These are phyloP conservation scores for Trachelus tabidus DNA, from an alignment of 2,888 invertebrate genomes.

Conservation along the genomic window DNA sequence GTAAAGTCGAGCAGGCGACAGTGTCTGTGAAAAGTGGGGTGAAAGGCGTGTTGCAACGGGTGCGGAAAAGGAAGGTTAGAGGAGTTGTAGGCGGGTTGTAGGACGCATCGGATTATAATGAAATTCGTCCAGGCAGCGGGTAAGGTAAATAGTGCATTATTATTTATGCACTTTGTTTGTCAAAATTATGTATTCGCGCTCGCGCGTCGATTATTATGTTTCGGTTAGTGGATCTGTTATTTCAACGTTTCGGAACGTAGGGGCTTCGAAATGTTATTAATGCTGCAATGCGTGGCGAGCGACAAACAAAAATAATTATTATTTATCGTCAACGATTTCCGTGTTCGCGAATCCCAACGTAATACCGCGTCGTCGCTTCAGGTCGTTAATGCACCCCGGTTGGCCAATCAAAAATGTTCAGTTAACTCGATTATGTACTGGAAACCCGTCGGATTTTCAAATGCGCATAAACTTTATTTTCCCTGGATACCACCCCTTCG, in stretches of 20 bases:
- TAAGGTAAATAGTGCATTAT: conserved; percentile 54
- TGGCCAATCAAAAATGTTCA: background rate
- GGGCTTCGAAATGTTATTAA: conserved; percentile 62
- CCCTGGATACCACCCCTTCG: background rate
- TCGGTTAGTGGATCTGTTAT: conserved; percentile 62
- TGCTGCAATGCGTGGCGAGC: conserved; percentile 54
- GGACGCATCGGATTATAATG: conserved; percentile 38
- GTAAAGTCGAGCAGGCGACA: background rate
- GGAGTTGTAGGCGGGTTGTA: background rate
- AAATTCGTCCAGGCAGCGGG: conserved; percentile 40
- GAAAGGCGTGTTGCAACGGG: background rate
- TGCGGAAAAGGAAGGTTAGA: background rate
- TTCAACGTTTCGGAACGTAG: conserved; percentile 55
- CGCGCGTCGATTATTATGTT: conserved; percentile 60
- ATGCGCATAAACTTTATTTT: background rate
- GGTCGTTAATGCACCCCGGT: background rate
- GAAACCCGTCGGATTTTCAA: background rate
- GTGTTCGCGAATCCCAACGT: conserved; percentile 49
- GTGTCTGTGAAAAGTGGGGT: background rate
- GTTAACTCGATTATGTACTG: background rate
- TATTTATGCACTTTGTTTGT: conserved; percentile 65
- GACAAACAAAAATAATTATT: conserved; percentile 67
- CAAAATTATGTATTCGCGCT: conserved; percentile 63
- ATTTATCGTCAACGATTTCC: conserved; percentile 66
- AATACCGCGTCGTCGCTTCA: conserved; percentile 27